Evolutionary conservation across 2,888 invertebrate species (phyloP).

Genomic region (Apantesis nais): DNA sequence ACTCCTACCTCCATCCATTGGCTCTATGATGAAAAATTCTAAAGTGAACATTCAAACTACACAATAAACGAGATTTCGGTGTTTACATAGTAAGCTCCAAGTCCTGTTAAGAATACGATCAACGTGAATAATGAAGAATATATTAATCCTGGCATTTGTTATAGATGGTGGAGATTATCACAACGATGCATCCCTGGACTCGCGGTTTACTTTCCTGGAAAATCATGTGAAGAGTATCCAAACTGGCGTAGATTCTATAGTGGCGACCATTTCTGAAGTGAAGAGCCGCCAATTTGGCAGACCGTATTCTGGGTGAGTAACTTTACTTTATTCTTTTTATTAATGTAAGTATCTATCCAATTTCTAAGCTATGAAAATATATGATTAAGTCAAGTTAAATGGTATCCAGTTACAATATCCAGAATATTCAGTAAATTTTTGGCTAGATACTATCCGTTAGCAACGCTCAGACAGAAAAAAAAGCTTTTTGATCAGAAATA

Average conservation of each 20-base stretch:
- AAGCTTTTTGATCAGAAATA: too few relatives aligned
- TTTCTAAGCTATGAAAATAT: background rate
- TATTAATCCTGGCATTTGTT: slow-evolving; percentile 38
- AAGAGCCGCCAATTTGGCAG: slow-evolving; percentile 66
- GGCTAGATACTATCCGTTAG: too few relatives aligned
- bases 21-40: too few relatives aligned
- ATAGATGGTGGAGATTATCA: slow-evolving; percentile 59
- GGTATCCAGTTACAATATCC: background rate
- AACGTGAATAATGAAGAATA: background rate
- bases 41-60: too few relatives aligned
- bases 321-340: background rate
- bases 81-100: too few relatives aligned
- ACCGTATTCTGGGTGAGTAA: slow-evolving; percentile 52
- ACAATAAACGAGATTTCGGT: too few relatives aligned
- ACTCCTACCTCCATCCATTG: too few relatives aligned
- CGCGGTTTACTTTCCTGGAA: slow-evolving; percentile 63
- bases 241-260: slow-evolving; percentile 69
- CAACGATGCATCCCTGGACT: slow-evolving; percentile 57
- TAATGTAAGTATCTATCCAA: background rate
- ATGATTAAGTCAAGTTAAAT: background rate
- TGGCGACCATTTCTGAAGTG: slow-evolving; percentile 72
- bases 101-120: background rate
- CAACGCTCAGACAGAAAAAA: too few relatives aligned
- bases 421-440: too few relatives aligned
- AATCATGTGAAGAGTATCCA: slow-evolving; percentile 61